Evolutionary conservation across 2,888 invertebrate genomes (phyloP), one percentile per base, ranked within the genome.

Genomic region (Melinaea menophilus): DNA sequence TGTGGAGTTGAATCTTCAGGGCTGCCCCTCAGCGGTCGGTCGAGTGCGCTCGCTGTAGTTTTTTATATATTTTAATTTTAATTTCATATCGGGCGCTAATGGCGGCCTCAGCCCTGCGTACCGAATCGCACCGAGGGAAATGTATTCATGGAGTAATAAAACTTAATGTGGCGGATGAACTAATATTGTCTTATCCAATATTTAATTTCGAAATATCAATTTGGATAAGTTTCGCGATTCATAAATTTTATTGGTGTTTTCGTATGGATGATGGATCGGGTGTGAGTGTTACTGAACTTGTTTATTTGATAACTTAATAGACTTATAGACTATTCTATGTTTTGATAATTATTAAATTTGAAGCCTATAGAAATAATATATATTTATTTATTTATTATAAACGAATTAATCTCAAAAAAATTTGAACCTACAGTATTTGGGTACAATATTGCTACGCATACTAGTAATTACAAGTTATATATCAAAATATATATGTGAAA

Each of bases 61-160:
- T 89, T 90, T 90, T 90, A 86, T 89, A 86, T 89, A 89, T 90
- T 90, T 90, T 89, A 90, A 90, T 90, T 90, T 90, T 88, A 89
- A 90, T 90, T 90, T 90, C 88, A 90, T 90, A 90, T 89, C 88
- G 85, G 81, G 88, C 82, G 88, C 82, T 90, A 90, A 90, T 90
- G 86, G 89, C 80, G 81, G 72, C 84, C 79, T 75, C 88, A 88
- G 88, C 90, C 88, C 88, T 87, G 90, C 90, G 87, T 87, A 81
- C 81, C 89, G 86, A 90, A 90, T 90, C 81, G 83, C 75, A 73
- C 79, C 79, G 78, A 81, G 79, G 81, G 79, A 81, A 87, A 89
- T 89, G 83, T 87, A 90, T 90, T 90, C 90, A 90, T 86, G 76
- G 75, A 78, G 84, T 81, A 82, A 90, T 90, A 87, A 90, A 90